A percentile compares a stretch with the other conserved stretches of the same genome.
Conservation (phyloP, 1,140 invertebrate species). For the Panulirus ornatus region DNA sequence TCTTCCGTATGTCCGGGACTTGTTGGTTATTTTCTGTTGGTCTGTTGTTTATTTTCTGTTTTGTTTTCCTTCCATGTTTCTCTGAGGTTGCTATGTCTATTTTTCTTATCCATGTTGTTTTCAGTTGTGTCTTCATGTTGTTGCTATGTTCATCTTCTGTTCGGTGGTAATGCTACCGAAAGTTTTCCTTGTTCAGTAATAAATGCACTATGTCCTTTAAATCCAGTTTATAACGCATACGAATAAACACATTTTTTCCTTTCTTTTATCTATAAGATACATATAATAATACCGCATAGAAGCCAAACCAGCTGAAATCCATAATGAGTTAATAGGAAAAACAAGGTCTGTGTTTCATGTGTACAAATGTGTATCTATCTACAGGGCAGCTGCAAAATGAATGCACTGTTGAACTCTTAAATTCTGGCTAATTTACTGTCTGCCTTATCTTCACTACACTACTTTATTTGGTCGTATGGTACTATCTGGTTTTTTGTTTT, state of each 20-base stretch:
- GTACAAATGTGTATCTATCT: constrained; percentile 16
- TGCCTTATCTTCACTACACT: neutral
- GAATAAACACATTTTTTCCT: neutral
- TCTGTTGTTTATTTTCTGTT: neutral
- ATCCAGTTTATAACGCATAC: constrained; percentile 2
- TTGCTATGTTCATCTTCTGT: too few species aligned
- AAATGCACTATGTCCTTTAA: constrained; percentile 3
- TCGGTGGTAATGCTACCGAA: too few species aligned
- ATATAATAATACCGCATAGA: constrained; percentile 33
- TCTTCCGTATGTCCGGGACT: neutral
- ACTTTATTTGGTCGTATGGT: neutral
- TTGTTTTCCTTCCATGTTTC: neutral
- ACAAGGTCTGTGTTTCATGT: neutral
- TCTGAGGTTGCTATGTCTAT: constrained; percentile 2
- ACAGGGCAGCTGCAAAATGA: constrained; percentile 25
- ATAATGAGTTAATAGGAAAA: constrained; percentile 21
- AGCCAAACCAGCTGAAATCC: constrained; percentile 73
- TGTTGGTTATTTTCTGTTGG: neutral
- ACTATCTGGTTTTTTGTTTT: neutral
- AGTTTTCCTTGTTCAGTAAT: neutral
- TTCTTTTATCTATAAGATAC: constrained; percentile 8
- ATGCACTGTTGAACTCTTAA: neutral
- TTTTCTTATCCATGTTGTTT: neutral
- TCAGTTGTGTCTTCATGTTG: too few species aligned
- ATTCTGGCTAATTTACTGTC: neutral